Percentiles rank a stretch among this genome's conserved stretches.
Evolutionary conservation across 37 sponge, comb jelly and placozoan genomes (phyloP).

Genomic region (Bolinopsis microptera): DNA sequence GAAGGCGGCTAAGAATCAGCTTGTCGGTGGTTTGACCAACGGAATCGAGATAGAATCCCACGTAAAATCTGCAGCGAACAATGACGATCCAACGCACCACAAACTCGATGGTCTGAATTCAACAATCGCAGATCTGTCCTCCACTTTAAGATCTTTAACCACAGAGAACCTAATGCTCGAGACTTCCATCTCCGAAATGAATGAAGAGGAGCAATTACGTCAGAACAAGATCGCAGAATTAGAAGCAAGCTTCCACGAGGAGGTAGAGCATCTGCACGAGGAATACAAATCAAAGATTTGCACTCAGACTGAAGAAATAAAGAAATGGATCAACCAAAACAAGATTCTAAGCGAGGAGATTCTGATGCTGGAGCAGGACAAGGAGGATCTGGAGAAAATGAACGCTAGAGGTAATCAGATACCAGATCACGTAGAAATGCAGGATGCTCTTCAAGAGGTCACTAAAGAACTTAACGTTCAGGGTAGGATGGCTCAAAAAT

Average conservation of each 20-base stretch:
- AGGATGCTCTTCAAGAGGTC: neutral
- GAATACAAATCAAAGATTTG: neutral
- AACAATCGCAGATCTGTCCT: neutral
- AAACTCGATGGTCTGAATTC: constrained; percentile 27
- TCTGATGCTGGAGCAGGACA: constrained; percentile 1
- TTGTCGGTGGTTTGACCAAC: neutral
- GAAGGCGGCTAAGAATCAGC: constrained; percentile 1
- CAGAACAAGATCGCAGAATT: constrained; percentile 49
- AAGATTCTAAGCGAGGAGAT: constrained; percentile 44
- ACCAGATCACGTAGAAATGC: neutral
- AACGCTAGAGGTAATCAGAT: neutral
- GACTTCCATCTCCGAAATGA: constrained; percentile 57
- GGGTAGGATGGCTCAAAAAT: neutral
- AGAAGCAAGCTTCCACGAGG: constrained; percentile 19
- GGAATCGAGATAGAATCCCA: neutral
- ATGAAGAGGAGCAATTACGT: neutral
- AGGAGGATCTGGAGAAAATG: constrained; percentile 30
- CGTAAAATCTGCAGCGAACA: neutral
- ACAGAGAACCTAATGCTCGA: neutral
- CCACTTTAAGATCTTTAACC: neutral
- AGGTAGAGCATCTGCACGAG: constrained; percentile 1
- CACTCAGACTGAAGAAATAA: neutral
- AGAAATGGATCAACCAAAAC: constrained; percentile 45
- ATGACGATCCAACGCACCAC: neutral
- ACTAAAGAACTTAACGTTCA: neutral